A percentile compares a stretch with the other conserved stretches of the same genome.
Evolutionary conservation across 2,113 vertebrate genomes (phyloP).

Genomic region (Colaptes auratus): DNA sequence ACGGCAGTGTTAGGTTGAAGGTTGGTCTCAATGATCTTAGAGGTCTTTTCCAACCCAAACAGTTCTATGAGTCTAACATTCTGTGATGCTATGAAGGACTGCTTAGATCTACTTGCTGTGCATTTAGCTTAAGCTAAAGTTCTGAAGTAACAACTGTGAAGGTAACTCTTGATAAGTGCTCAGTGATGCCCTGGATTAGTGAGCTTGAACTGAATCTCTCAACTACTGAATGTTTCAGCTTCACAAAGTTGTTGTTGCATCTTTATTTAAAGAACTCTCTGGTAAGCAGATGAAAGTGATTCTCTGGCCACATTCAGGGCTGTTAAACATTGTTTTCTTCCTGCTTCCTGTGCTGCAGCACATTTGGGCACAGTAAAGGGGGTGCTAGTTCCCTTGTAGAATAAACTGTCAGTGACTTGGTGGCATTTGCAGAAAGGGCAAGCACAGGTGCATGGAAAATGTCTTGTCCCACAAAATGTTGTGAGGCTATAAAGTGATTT

Average conservation of each 20-base stretch:
- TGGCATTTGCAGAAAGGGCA: not conserved
- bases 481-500: not conserved
- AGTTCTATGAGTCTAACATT: too few species aligned
- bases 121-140: not conserved
- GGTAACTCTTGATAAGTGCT: not conserved
- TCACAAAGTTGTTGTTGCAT: not conserved
- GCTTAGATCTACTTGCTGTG: not conserved
- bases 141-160: not conserved
- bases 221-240: not conserved
- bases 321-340: conserved; percentile 30
- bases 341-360: not conserved
- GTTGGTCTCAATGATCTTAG: too few species aligned
- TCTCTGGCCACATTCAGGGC: not conserved
- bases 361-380: not conserved
- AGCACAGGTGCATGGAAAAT: not conserved
- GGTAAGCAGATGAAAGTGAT: conserved; percentile 34
- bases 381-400: not conserved
- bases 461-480: not conserved
- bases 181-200: not conserved
- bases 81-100: not conserved
- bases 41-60: too few species aligned
- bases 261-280: conserved; percentile 50
- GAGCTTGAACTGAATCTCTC: not conserved
- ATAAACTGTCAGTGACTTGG: not conserved
- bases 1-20: too few species aligned